Percentiles rank a stretch among this genome's conserved stretches.
These are phyloP conservation scores for Solenodon paradoxus DNA, from an alignment of 2,113 vertebrate species.

Conservation along the genomic window DNA sequence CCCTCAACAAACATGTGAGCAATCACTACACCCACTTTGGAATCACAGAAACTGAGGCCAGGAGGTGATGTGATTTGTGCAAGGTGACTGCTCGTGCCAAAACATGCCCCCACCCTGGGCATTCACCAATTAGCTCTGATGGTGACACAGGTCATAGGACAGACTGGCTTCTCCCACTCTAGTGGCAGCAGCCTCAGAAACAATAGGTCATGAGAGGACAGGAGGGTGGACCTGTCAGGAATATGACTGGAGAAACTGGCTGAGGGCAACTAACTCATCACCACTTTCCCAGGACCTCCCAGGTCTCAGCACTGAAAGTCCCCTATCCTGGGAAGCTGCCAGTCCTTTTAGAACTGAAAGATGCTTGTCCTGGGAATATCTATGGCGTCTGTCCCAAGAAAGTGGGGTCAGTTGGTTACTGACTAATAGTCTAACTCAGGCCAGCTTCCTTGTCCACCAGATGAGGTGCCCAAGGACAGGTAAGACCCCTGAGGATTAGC, in stretches of 20 bases:
- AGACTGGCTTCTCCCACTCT: background rate
- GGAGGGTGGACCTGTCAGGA: background rate
- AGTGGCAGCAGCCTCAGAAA: background rate
- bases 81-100: background rate
- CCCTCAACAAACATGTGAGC: background rate
- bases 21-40: background rate
- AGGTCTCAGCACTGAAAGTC: too few species aligned
- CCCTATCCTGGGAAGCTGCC: too few species aligned
- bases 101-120: background rate
- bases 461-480: background rate
- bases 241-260: background rate
- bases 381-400: background rate
- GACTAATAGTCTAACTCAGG: too few species aligned
- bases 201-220: background rate
- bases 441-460: background rate
- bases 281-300: background rate
- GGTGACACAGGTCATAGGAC: background rate
- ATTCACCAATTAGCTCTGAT: background rate
- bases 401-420: background rate
- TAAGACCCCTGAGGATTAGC: background rate
- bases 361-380: background rate
- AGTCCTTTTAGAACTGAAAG: background rate
- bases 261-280: background rate
- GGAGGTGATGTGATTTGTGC: background rate
- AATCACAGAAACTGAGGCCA: background rate